phyloP scores from a whole-genome alignment of 2,888 invertebrate species.

The Cheilosia vulpina region DNA sequence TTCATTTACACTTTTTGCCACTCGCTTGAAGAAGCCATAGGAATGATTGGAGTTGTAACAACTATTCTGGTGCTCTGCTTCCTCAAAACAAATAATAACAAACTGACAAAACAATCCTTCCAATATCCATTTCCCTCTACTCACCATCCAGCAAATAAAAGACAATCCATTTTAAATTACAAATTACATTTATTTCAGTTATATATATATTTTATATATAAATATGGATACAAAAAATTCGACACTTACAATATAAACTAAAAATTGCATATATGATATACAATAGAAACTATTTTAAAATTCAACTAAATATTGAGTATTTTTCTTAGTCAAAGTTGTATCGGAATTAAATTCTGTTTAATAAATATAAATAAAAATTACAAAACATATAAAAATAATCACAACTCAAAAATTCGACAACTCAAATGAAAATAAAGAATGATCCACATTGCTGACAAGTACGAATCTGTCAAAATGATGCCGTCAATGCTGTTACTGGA shows the following conservation, averaged over 20 bases:
- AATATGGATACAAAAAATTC: slow-evolving; percentile 68
- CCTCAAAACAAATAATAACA: too few species aligned
- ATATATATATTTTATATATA: slow-evolving; percentile 53
- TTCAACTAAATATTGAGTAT: slow-evolving; percentile 70
- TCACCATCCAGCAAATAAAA: not conserved
- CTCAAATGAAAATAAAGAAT: slow-evolving; percentile 20
- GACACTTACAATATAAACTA: slow-evolving; percentile 65
- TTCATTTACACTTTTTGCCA: too few species aligned
- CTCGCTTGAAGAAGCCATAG: too few species aligned
- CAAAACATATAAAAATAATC: slow-evolving; percentile 52
- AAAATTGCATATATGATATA: slow-evolving; percentile 73
- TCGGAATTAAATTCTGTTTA: slow-evolving; percentile 53
- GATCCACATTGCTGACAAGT: not conserved
- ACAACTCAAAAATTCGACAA: slow-evolving; percentile 59
- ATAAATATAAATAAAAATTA: slow-evolving; percentile 45
- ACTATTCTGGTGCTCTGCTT: too few species aligned
- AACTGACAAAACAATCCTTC: too few species aligned
- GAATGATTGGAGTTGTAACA: too few species aligned
- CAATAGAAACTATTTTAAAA: slow-evolving; percentile 68
- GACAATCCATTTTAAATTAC: slow-evolving; percentile 54
- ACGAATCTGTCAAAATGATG: not conserved
- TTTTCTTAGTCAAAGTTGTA: not conserved
- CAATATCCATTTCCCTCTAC: too few species aligned
- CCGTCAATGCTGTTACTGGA: not conserved
- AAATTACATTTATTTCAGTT: slow-evolving; percentile 74